Conservation (phyloP, 2,797 vertebrate genomes). For the Peromyscus aztecus region DNA sequence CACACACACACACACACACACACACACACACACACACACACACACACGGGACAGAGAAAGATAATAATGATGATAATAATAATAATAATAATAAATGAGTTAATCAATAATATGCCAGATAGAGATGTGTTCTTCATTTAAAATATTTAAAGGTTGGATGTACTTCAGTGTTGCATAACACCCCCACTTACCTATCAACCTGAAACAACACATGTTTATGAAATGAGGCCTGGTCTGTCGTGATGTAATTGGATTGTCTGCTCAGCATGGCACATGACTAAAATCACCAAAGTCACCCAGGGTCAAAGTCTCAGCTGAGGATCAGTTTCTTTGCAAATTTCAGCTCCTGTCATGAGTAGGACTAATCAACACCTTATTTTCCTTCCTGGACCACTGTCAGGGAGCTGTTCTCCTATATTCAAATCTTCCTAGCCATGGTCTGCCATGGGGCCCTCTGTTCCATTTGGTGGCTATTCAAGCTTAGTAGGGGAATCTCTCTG, state of each 20-base stretch:
- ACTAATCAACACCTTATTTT: not conserved
- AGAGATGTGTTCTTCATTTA: not conserved
- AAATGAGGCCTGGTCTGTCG: not conserved
- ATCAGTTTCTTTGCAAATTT: not conserved
- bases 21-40: not conserved
- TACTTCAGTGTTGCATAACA: not conserved
- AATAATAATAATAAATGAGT: not conserved
- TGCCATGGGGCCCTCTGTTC: not conserved
- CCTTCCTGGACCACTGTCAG: not conserved
- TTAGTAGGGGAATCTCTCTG: not conserved
- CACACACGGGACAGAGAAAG: not conserved
- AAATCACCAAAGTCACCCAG: not conserved
- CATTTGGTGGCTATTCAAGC: not conserved
- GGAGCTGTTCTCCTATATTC: not conserved
- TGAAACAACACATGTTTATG: not conserved
- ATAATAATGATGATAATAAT: not conserved
- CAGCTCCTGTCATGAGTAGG: not conserved
- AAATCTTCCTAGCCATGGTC: not conserved
- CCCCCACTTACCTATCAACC: not conserved
- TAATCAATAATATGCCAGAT: not conserved
- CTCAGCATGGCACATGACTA: not conserved
- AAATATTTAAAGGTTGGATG: not conserved
- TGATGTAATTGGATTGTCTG: not conserved
- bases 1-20: too few species aligned
- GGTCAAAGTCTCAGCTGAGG: not conserved